Evolutionary conservation across 2,113 vertebrate genomes (phyloP).

Genomic region (Cyprinodon brontotheroides): DNA sequence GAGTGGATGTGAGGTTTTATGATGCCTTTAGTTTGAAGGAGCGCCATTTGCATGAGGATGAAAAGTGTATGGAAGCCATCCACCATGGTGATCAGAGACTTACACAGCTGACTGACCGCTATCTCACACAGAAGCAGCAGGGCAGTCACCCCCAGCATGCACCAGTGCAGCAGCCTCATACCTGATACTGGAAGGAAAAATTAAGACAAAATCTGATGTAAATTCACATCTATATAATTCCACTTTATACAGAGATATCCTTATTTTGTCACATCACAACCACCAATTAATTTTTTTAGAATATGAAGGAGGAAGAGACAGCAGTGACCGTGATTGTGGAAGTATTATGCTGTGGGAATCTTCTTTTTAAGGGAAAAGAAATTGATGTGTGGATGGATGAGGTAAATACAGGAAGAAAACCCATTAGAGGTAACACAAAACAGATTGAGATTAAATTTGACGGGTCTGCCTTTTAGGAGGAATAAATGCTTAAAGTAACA

Average conservation of each 20-base stretch:
- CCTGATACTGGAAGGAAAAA: slow-evolving; percentile 39
- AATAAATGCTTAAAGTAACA: too few relatives aligned
- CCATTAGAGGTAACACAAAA: too few relatives aligned
- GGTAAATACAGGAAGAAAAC: not conserved
- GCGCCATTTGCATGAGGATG: slow-evolving; percentile 65
- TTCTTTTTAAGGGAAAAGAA: not conserved
- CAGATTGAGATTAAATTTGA: too few relatives aligned
- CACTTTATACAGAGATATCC: too few relatives aligned
- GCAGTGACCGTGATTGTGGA: not conserved
- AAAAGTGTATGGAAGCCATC: slow-evolving; percentile 80
- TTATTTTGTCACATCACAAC: too few relatives aligned
- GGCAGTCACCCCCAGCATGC: slow-evolving; percentile 63
- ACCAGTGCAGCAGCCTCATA: slow-evolving; percentile 54
- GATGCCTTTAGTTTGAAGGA: slow-evolving; percentile 8
- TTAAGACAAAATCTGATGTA: not conserved
- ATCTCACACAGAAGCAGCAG: slow-evolving; percentile 75
- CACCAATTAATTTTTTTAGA: too few relatives aligned
- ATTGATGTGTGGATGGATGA: not conserved
- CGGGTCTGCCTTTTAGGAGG: too few relatives aligned
- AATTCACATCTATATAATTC: not conserved
- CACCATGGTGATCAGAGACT: slow-evolving; percentile 74
- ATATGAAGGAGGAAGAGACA: not conserved
- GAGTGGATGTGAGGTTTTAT: not conserved
- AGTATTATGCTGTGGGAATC: not conserved
- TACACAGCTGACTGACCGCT: slow-evolving; percentile 71